phyloP scores from a whole-genome alignment of 1,140 invertebrate species.

The Saccostrea cuccullata region DNA sequence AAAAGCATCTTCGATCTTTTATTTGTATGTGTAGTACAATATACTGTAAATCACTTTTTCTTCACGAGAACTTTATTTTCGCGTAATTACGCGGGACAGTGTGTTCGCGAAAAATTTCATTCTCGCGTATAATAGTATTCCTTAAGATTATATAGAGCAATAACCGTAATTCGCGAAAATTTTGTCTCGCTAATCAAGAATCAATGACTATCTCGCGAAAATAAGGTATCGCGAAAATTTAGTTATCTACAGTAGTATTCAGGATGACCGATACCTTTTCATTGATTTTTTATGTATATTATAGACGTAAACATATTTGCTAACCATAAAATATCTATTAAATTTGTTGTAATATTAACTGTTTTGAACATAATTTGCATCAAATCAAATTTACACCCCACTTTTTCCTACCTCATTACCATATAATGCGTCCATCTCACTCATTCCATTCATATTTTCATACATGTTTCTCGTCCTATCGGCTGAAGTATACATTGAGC shows the following conservation, averaged over 20 bases:
- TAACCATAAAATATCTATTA: neutral
- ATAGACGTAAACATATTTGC: neutral
- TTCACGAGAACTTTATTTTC: too few species aligned
- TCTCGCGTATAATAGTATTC: too few species aligned
- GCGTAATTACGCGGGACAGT: too few species aligned
- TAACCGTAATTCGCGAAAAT: too few species aligned
- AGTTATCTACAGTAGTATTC: too few species aligned
- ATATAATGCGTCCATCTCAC: neutral
- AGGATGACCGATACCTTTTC: neutral
- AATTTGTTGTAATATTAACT: neutral
- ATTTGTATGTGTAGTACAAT: neutral
- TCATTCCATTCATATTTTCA: neutral
- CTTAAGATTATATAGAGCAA: too few species aligned
- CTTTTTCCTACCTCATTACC: neutral
- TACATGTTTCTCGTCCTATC: neutral
- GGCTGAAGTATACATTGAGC: neutral
- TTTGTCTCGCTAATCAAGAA: too few species aligned
- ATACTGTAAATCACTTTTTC: too few species aligned
- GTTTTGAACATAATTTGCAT: neutral
- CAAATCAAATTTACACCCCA: neutral
- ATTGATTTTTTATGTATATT: neutral
- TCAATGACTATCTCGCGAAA: too few species aligned
- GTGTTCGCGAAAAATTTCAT: too few species aligned
- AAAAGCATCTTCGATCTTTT: neutral
- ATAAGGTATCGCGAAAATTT: too few species aligned